Evolutionary conservation across 2,888 invertebrate species (phyloP), one percentile per base, ranked within the genome.

Genomic region (Azorinus chamasolen): DNA sequence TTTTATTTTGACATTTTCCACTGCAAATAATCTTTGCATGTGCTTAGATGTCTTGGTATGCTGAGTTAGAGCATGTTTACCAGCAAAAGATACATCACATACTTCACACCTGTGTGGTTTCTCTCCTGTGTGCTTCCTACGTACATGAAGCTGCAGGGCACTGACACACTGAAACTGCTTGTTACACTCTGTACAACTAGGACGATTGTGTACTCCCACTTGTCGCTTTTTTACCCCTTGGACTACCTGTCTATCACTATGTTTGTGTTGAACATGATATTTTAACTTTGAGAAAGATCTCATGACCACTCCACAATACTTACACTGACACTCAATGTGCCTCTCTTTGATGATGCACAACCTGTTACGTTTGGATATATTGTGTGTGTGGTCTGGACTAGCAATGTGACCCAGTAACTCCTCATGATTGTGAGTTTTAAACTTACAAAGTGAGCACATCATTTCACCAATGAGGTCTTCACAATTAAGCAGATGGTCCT

Each of bases 331-430:
- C 27, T 86, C 77, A n/a, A 85, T 80, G 48, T 89, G 85, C 22
- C 87, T 84, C 65, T 92, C 91, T 57, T 87, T 88, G 2, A 91
- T 78, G 5, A 91, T 86, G 66, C 91, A 91, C 1, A 89, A 83
- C 51, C 83, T 85, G 20, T 68, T 68, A 14, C 66, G 57, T 64
- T 79, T 82, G 32, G 55, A 64, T 4, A 87, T 69, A 6, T 69
- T 75, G 18, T 71, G 69, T 27, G 64, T 54, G 54, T 91, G 91
- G 12, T 85, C 83, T 27, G 65, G 72, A 14, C 82, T 72, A 5
- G 64, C 63, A n/a, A 91, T 68, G 70, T 93, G 92, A 27, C 80
- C 68, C 20, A 85, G 48, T 68, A 93, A 80, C 20, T 88, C 85
- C 5, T 84, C 82, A 54, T 86, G 83, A 27, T 64, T 66, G 22